Evolutionary conservation across 2,797 vertebrate genomes (phyloP).

Genomic region (Myotis daubentonii): DNA sequence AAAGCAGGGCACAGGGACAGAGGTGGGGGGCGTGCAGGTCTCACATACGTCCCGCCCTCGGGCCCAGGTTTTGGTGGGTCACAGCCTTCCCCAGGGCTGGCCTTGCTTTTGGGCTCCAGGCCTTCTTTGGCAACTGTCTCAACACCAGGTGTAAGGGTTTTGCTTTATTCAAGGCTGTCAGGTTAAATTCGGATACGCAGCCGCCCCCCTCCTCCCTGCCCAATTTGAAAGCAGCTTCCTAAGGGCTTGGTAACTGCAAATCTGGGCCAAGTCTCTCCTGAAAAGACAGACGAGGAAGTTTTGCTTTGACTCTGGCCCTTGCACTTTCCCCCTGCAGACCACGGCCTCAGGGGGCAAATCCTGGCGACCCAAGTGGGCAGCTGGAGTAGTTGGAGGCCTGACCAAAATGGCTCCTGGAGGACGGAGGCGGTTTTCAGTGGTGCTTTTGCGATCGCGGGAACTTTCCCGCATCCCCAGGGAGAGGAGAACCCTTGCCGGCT

Average conservation of each 20-base stretch:
- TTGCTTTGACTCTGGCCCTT: background rate
- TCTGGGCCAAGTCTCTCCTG: background rate
- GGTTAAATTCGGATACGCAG: background rate
- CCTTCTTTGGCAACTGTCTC: background rate
- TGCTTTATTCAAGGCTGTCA: background rate
- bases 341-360: background rate
- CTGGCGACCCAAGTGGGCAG: background rate
- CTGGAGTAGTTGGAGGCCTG: background rate
- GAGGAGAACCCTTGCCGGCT: background rate
- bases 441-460: background rate
- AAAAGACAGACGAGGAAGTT: background rate
- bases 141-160: background rate
- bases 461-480: background rate
- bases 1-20: background rate
- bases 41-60: fast-evolving
- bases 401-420: background rate
- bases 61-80: background rate
- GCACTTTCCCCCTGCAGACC: background rate
- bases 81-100: background rate
- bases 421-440: background rate
- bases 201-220: background rate
- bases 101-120: background rate
- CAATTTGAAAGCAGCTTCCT: background rate
- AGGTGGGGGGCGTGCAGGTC: fast-evolving
- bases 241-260: background rate